Conservation (phyloP, 2,797 vertebrate genomes). For the Ctenopoma multispine region DNA sequence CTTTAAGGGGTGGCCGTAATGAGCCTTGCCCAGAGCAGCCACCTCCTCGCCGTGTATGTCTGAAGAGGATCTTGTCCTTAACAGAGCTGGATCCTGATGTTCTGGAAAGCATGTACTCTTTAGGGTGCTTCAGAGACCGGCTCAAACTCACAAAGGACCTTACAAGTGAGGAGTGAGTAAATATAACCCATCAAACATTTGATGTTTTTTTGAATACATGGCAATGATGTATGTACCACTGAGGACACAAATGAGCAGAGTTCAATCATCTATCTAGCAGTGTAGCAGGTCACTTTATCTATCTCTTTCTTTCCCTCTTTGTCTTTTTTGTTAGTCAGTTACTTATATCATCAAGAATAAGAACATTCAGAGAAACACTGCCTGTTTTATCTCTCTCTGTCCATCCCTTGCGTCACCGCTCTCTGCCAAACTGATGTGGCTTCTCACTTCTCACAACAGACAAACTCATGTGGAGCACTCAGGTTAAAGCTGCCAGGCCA, state of each 20-base stretch:
- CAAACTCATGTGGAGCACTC: background rate
- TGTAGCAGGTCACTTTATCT: background rate
- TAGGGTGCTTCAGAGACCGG: conserved; percentile 93
- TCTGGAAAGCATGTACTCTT: conserved; percentile 93
- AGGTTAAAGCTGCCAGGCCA: background rate
- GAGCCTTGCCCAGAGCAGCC: conserved; percentile 93
- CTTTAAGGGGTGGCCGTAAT: conserved; percentile 87
- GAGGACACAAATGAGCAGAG: background rate
- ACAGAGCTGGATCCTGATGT: conserved; percentile 93
- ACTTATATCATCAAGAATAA: conserved; percentile 44
- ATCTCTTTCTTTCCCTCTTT: conserved; percentile 4
- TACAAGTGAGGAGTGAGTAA: conserved; percentile 91
- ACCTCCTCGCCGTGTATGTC: conserved; percentile 88
- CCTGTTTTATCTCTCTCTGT: conserved; percentile 20
- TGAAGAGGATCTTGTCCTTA: conserved; percentile 88
- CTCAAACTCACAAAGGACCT: conserved; percentile 90
- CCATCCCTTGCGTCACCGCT: background rate
- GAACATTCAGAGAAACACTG: conserved; percentile 31
- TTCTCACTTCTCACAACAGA: conserved; percentile 20
- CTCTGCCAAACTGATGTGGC: conserved; percentile 2
- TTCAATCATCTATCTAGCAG: background rate
- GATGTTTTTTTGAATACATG: background rate
- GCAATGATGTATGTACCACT: background rate
- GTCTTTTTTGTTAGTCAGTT: conserved; percentile 25
- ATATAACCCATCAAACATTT: conserved; percentile 39